phyloP scores from a whole-genome alignment of 2,113 vertebrate genomes.

The Burhinus oedicnemus region DNA sequence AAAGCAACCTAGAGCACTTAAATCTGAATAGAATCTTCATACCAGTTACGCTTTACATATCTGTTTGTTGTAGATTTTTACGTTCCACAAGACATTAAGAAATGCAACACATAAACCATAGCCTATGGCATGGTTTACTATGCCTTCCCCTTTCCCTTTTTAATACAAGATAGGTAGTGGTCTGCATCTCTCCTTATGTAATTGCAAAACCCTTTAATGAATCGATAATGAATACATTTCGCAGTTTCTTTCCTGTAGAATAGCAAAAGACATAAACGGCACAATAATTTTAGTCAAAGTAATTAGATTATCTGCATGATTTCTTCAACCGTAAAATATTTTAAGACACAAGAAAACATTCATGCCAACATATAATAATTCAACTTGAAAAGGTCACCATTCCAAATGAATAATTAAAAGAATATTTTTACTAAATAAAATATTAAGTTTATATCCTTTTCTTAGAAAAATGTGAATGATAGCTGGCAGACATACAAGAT shows the following conservation, averaged over 20 bases:
- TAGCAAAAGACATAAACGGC: slow-evolving; percentile 64
- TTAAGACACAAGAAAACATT: slow-evolving; percentile 53
- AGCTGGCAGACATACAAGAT: slow-evolving; percentile 42
- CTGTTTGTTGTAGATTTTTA: slow-evolving; percentile 77
- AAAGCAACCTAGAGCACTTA: slow-evolving; percentile 77
- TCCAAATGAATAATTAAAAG: slow-evolving; percentile 58
- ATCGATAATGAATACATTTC: slow-evolving; percentile 49
- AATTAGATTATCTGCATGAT: slow-evolving; percentile 67
- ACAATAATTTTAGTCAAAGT: slow-evolving; percentile 58
- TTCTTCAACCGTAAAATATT: slow-evolving; percentile 66
- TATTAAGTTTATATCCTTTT: not conserved
- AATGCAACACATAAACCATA: slow-evolving; percentile 58
- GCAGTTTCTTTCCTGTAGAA: slow-evolving; percentile 38
- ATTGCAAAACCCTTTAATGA: slow-evolving; percentile 39
- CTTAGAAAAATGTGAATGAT: slow-evolving; percentile 49
- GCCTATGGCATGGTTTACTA: slow-evolving; percentile 46
- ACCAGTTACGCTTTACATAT: slow-evolving; percentile 64
- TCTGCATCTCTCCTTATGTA: slow-evolving; percentile 36
- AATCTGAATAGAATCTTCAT: slow-evolving; percentile 78
- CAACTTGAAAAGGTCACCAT: slow-evolving; percentile 55
- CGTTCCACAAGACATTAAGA: slow-evolving; percentile 69
- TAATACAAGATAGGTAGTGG: slow-evolving; percentile 24
- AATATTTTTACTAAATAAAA: slow-evolving; percentile 27
- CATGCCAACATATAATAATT: slow-evolving; percentile 48
- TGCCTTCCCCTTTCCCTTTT: slow-evolving; percentile 8